Base-by-base conservation (phyloP, 1,140 invertebrate species). In the Drosophila novamexicana region DNA sequence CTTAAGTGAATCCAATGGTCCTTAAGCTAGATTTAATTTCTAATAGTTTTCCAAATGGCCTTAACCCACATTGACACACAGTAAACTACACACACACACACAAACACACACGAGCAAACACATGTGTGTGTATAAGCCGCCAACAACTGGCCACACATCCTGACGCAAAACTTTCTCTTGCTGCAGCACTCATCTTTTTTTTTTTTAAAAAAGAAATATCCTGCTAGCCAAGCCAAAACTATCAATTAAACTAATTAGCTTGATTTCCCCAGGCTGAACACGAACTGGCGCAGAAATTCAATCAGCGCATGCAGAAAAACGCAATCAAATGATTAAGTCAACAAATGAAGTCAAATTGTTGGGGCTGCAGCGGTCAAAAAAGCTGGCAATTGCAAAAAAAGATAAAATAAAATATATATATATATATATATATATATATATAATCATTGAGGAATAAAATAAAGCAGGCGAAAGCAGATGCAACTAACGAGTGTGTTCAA, bases 261-360 rank as follows among this genome's bases (percentile, higher is more conserved):
- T 73, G 77, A 80, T 79, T 83, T 77, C 72, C 77, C 54, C 50
- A 52, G 77, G 61, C 65, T 56, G 75, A 75, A 69, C 72, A 82
- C 64, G 66, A 81, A 72, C 72, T 74, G 64, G 53, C 52, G 53
- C 68, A 59, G 61, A 80, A 89, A 88, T 88, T 89, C 84, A 88
- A 88, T 88, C 80, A 89, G 80, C 50, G 57, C 79, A 75, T 72
- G 84, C 84, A 81, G 80, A 89, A 89, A 88, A 88, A 89, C 77
- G 80, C 80, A 88, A 88, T 89, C 84, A 84, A 88, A 89, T 88
- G 84, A 89, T 84, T 88, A 89, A 83, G 84, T 89, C 85, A 88
- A 88, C 79, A 88, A 88, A 89, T 81, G 84, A 89, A 78, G 77
- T 70, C 77, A 84, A 88, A 88, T 89, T 88, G 83, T 76, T 84